Base-by-base conservation (phyloP, 2,888 invertebrate genomes). In the Mythimna pallens region DNA sequence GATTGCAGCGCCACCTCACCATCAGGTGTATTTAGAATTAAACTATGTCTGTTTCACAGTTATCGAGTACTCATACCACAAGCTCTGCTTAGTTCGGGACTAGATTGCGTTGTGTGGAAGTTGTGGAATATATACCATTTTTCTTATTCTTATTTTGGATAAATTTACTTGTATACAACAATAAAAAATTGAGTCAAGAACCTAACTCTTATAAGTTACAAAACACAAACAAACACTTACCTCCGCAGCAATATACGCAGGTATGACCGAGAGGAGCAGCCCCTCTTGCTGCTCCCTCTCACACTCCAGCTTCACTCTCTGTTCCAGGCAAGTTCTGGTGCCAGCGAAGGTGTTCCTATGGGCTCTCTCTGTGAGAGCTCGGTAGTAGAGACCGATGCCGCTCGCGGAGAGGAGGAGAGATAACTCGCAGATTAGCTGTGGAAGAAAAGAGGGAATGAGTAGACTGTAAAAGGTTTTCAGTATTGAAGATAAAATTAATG, bases 251-350 rank as follows among this genome's bases (percentile, higher is more conserved):
- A 99, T 98, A 90, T 99, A 99, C 20, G 99, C 99, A 0, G 99
- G 99, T 88, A 99, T 99, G 65, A 99, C 99, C 87, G 99, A 99
- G 30, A 99, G 97, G 74, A 99, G 94, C 77, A 99, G 96, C 89
- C 99, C 98, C 93, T 99, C 99, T 94, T 99, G 99, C 89, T 99
- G 99, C 89, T 99, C 99, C 85, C 98, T 97, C 94, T 99, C 99
- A 89, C 98, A 98, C 94, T 99, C 99, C 81, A 99, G 95, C 94
- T 99, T 99, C 76, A 99, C 98, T 74, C 99, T 97, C 82, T 99
- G 99, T 92, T 99, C 99, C 80, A 99, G 98, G 86, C 99, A 99
- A 20, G 98, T 98, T 81, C 98, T 97, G 63, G 99, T 99, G 43
- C 99, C 99, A 22, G 98, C 98, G 90, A 99, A 99, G 22, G 99